Conservation (phyloP, 1,140 invertebrate species). For the Drosophila malerkotliana region DNA sequence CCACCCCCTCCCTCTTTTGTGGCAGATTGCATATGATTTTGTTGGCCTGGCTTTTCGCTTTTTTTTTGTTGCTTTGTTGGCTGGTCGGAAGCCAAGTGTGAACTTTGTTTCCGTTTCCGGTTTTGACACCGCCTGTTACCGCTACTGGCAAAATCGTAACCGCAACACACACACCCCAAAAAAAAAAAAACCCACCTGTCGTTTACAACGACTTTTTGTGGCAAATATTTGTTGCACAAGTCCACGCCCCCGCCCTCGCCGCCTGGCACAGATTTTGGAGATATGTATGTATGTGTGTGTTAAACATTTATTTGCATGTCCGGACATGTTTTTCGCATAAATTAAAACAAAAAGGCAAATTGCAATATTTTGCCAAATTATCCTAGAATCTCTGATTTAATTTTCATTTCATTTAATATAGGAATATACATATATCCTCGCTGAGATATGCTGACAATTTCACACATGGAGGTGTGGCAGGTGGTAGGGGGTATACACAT, state of each 20-base stretch:
- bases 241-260: background rate
- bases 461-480: conserved; percentile 32
- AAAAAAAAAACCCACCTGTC: background rate
- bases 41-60: conserved; percentile 12
- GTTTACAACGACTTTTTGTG: background rate
- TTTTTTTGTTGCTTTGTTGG: conserved; percentile 11
- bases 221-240: background rate
- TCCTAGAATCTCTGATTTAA: background rate
- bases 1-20: background rate
- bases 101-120: conserved; percentile 54
- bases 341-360: conserved; percentile 35
- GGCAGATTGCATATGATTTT: conserved; percentile 30
- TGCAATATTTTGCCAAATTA: conserved; percentile 21
- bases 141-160: conserved; percentile 14
- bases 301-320: conserved; percentile 6
- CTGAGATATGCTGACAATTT: no score
- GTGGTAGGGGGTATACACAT: conserved; percentile 7
- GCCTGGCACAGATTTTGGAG: background rate
- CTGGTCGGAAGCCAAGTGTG: conserved; percentile 34
- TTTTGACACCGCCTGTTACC: conserved; percentile 32
- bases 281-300: background rate
- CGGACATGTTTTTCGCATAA: conserved; percentile 15
- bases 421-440: conserved; percentile 33
- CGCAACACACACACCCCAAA: conserved; percentile 14
- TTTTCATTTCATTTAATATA: background rate